These are phyloP conservation scores for Heliconius ismenius DNA, from an alignment of 2,888 invertebrate genomes.

Conservation along the genomic window DNA sequence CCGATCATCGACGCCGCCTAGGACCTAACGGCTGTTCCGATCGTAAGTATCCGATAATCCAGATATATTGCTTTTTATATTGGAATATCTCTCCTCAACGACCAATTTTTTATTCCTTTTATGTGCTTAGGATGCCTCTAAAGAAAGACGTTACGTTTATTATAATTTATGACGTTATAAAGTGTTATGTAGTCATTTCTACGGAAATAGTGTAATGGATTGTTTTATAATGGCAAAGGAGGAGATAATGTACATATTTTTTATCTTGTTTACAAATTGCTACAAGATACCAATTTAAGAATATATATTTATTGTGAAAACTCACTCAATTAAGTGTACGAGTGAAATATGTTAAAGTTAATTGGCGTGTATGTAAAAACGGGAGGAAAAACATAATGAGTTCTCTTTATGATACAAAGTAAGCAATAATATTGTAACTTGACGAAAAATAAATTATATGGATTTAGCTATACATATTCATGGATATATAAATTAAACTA, in stretches of 20 bases:
- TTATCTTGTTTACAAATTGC: slow-evolving; percentile 8
- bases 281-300: background rate
- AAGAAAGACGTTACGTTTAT: slow-evolving; percentile 35
- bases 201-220: slow-evolving; percentile 1
- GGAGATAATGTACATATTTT: background rate
- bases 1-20: slow-evolving; percentile 88
- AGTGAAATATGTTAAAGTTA: slow-evolving; percentile 15
- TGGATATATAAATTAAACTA: background rate
- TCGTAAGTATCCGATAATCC: slow-evolving; percentile 62
- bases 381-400: background rate
- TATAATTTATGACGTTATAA: slow-evolving; percentile 33
- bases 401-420: background rate
- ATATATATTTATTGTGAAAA: slow-evolving; percentile 1
- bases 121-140: slow-evolving; percentile 23
- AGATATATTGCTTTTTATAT: slow-evolving; percentile 43
- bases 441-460: background rate
- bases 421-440: background rate
- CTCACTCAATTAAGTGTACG: slow-evolving; percentile 2
- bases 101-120: slow-evolving; percentile 37
- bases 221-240: background rate
- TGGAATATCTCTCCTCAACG: slow-evolving; percentile 34
- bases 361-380: slow-evolving; percentile 4
- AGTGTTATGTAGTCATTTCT: slow-evolving; percentile 19
- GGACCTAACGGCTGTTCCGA: slow-evolving; percentile 85
- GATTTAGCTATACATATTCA: background rate